phyloP scores from a whole-genome alignment of 2,113 vertebrate species.

The Hylia prasina region DNA sequence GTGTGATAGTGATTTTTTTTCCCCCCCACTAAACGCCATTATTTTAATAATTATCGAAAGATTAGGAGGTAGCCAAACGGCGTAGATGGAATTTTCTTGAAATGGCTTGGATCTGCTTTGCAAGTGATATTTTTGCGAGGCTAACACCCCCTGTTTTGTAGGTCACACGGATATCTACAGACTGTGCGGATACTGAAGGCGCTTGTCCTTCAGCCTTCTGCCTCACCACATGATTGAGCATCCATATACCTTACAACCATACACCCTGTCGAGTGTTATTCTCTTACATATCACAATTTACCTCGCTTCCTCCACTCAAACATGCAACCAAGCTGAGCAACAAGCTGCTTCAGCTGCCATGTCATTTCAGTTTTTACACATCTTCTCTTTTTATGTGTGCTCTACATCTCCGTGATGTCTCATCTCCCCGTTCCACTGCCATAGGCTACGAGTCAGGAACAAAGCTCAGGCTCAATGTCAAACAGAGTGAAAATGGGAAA shows the following conservation, averaged over 20 bases:
- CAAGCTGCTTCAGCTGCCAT: constrained; percentile 72
- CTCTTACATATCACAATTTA: constrained; percentile 71
- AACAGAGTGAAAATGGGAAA: constrained; percentile 54
- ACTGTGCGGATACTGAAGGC: constrained; percentile 56
- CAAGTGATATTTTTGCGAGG: background rate
- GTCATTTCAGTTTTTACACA: constrained; percentile 75
- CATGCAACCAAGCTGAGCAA: constrained; percentile 68
- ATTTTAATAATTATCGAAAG: background rate
- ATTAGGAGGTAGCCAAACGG: background rate
- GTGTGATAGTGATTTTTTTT: accelerated
- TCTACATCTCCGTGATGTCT: constrained; percentile 57
- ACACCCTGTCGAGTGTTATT: constrained; percentile 73
- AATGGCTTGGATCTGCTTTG: background rate
- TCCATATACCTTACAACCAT: constrained; percentile 58
- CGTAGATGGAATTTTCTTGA: background rate
- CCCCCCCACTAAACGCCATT: background rate
- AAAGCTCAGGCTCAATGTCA: constrained; percentile 60
- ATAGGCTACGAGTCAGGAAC: constrained; percentile 69
- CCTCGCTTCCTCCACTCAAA: constrained; percentile 66
- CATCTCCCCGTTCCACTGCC: constrained; percentile 62
- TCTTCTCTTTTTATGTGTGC: constrained; percentile 63
- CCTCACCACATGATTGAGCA: constrained; percentile 63
- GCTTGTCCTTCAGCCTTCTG: constrained; percentile 73
- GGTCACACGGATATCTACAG: constrained; percentile 46
- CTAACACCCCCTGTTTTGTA: constrained; percentile 43